Percentiles rank a stretch among this genome's conserved stretches.
These are phyloP conservation scores for Caenorhabditis macrosperma DNA, from an alignment of 2,888 invertebrate genomes.

Conservation along the genomic window DNA sequence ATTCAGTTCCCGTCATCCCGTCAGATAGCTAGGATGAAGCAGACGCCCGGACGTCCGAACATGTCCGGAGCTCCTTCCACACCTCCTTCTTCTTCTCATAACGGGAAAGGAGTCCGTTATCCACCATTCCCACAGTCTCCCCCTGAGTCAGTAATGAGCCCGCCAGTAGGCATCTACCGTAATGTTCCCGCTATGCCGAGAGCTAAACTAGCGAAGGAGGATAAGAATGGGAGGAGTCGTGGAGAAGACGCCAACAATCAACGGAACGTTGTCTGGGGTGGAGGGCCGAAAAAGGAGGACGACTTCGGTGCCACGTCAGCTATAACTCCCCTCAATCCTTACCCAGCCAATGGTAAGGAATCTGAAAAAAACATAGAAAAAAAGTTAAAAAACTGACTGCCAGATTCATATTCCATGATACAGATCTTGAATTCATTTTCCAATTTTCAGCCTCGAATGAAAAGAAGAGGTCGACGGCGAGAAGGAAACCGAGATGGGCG, in stretches of 20 bases:
- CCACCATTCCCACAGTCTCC: slow-evolving; percentile 47
- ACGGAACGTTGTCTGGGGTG: slow-evolving; percentile 54
- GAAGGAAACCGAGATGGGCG: slow-evolving; percentile 84
- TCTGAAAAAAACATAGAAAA: background rate
- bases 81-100: background rate
- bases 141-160: slow-evolving; percentile 45
- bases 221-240: slow-evolving; percentile 15
- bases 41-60: slow-evolving; percentile 12
- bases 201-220: slow-evolving; percentile 27
- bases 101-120: slow-evolving; percentile 22
- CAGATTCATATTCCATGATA: background rate
- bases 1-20: slow-evolving; percentile 27
- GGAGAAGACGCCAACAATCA: slow-evolving; percentile 11
- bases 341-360: slow-evolving; percentile 19
- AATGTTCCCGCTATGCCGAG: slow-evolving; percentile 57
- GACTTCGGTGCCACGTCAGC: slow-evolving; percentile 16
- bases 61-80: slow-evolving; percentile 22
- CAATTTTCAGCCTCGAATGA: slow-evolving; percentile 44
- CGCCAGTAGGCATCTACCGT: slow-evolving; percentile 43
- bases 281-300: slow-evolving; percentile 16
- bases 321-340: slow-evolving; percentile 35
- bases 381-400: background rate
- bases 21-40: slow-evolving; percentile 23
- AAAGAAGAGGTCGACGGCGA: slow-evolving; percentile 51
- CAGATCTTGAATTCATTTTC: background rate